These are phyloP conservation scores for Pachyseris speciosa DNA, from an alignment of 64 coral and sea anemone species.

Conservation along the genomic window DNA sequence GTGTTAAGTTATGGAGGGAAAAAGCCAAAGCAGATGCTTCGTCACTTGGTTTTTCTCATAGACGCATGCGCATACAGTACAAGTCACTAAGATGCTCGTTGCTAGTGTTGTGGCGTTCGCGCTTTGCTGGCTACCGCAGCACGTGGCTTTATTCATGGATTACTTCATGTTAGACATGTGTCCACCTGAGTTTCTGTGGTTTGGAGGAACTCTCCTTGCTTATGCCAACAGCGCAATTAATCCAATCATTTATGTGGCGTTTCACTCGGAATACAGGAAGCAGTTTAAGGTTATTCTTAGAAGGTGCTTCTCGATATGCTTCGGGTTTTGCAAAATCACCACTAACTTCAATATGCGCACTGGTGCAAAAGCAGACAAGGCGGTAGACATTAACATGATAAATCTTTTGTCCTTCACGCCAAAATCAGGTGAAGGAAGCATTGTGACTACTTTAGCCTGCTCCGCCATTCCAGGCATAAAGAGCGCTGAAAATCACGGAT, in stretches of 20 bases:
- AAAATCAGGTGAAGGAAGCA: not conserved
- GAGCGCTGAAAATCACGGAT: not conserved
- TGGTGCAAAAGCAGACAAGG: not conserved
- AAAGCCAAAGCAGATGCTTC: not conserved
- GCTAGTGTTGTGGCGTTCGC: constrained; percentile 50
- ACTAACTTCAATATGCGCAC: not conserved
- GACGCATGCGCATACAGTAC: constrained; percentile 18
- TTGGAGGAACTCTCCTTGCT: constrained; percentile 38
- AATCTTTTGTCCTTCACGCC: not conserved
- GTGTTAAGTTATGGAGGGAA: constrained; percentile 44
- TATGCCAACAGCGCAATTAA: constrained; percentile 69
- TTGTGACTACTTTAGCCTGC: not conserved
- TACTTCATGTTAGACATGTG: constrained; percentile 14
- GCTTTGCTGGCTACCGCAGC: constrained; percentile 59
- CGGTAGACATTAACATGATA: not conserved
- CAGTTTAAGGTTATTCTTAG: not conserved
- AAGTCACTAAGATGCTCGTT: constrained; percentile 67
- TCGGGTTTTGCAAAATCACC: too few species aligned
- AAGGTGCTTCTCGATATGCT: not conserved
- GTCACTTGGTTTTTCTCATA: constrained; percentile 6
- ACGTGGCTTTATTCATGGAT: constrained; percentile 42
- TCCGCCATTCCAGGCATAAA: not conserved
- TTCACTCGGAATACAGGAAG: constrained; percentile 15
- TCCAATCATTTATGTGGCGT: constrained; percentile 48
- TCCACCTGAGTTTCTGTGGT: constrained; percentile 18